These are phyloP conservation scores for Leptodactylus fallax DNA, from an alignment of 2,797 vertebrate genomes.

Conservation along the genomic window DNA sequence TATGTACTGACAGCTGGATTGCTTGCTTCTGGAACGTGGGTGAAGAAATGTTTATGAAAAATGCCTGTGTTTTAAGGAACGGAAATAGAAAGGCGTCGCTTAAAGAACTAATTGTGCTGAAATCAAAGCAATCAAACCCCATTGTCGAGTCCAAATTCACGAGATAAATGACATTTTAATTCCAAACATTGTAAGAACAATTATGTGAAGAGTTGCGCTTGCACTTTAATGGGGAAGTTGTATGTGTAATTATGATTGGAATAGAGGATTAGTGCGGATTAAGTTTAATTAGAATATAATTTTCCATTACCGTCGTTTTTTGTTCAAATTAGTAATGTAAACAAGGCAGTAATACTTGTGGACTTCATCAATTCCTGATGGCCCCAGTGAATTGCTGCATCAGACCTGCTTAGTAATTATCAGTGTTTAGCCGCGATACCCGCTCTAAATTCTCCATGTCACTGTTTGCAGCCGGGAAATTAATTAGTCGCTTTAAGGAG, in stretches of 20 bases:
- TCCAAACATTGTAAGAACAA: slow-evolving; percentile 61
- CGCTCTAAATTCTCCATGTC: slow-evolving; percentile 61
- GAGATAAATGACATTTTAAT: slow-evolving; percentile 61
- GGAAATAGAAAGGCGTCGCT: slow-evolving; percentile 3
- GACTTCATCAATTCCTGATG: slow-evolving; percentile 65
- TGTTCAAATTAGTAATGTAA: slow-evolving; percentile 70
- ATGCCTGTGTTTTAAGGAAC: neutral
- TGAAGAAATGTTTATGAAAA: neutral
- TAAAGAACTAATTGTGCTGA: slow-evolving; percentile 46
- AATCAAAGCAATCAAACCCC: slow-evolving; percentile 53
- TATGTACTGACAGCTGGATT: neutral
- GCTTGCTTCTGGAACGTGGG: neutral
- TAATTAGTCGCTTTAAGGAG: slow-evolving; percentile 67
- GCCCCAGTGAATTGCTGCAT: slow-evolving; percentile 67
- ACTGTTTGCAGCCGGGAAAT: slow-evolving; percentile 55
- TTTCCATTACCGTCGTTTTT: slow-evolving; percentile 67
- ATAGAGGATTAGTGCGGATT: slow-evolving; percentile 64
- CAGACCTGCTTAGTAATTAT: slow-evolving; percentile 66
- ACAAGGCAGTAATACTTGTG: slow-evolving; percentile 66
- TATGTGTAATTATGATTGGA: slow-evolving; percentile 63
- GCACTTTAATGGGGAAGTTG: slow-evolving; percentile 64
- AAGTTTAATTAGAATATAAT: slow-evolving; percentile 70
- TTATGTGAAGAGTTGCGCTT: slow-evolving; percentile 50
- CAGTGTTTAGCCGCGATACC: slow-evolving; percentile 64
- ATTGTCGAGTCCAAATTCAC: slow-evolving; percentile 10